A percentile compares a stretch with the other conserved stretches of the same genome.
Conservation (phyloP, 2,888 invertebrate genomes). For the Acleris cristana region DNA sequence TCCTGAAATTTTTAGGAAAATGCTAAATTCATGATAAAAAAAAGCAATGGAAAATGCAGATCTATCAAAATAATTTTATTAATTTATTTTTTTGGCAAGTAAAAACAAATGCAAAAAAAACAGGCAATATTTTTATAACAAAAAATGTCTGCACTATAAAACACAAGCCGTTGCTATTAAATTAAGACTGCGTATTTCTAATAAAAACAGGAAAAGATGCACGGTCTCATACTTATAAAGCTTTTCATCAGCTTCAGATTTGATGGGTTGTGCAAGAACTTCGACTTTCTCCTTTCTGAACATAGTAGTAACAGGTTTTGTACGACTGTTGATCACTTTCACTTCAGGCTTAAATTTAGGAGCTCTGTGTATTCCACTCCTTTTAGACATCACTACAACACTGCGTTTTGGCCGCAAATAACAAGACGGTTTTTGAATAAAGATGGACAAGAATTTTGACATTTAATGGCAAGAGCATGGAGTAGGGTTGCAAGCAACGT, state of each 20-base stretch:
- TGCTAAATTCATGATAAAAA: not conserved
- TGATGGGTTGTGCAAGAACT: constrained; percentile 84
- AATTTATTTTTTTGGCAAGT: not conserved
- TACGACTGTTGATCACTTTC: constrained; percentile 57
- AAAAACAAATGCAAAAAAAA: not conserved
- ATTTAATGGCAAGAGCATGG: constrained; percentile 60
- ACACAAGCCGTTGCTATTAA: not conserved
- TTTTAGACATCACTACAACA: constrained; percentile 67
- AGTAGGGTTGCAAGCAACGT: constrained; percentile 49
- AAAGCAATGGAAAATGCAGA: not conserved
- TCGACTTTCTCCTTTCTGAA: constrained; percentile 70
- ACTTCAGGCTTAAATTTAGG: constrained; percentile 75
- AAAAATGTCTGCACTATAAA: not conserved
- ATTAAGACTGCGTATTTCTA: not conserved
- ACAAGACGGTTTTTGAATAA: constrained; percentile 74
- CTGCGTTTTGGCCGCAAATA: constrained; percentile 56
- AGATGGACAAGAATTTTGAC: constrained; percentile 76
- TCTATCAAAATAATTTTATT: not conserved
- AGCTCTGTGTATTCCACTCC: constrained; percentile 65
- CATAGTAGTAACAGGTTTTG: constrained; percentile 53
- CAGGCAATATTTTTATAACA: not conserved
- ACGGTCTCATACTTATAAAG: constrained; percentile 86
- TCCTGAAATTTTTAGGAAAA: constrained; percentile 66
- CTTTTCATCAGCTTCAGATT: constrained; percentile 91
- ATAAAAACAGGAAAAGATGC: not conserved